A percentile compares a stretch with the other conserved stretches of the same genome.
These are phyloP conservation scores for Neoniphon sammara DNA, from an alignment of 2,797 vertebrate genomes.

Conservation along the genomic window DNA sequence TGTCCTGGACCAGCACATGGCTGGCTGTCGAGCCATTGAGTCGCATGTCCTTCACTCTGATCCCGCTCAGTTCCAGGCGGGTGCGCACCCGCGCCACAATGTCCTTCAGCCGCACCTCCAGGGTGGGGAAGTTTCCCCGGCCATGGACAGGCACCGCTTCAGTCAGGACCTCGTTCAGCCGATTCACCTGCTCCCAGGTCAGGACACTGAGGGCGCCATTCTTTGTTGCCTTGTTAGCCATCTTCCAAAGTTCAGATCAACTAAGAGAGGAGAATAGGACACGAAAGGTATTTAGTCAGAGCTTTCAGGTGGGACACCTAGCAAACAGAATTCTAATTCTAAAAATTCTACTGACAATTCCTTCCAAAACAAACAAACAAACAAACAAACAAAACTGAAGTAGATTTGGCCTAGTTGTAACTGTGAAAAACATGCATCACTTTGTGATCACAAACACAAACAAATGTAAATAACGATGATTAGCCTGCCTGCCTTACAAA, in stretches of 20 bases:
- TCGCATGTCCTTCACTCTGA: constrained; percentile 89
- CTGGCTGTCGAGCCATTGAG: constrained; percentile 96
- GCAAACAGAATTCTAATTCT: neutral
- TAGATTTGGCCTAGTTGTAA: too few species aligned
- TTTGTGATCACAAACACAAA: neutral
- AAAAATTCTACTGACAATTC: constrained; percentile 11
- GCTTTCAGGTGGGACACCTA: neutral
- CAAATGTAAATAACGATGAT: neutral
- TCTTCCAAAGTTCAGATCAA: constrained; percentile 62
- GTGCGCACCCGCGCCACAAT: constrained; percentile 91
- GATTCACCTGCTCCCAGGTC: constrained; percentile 94
- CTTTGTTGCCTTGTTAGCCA: constrained; percentile 81
- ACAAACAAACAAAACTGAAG: constrained; percentile 10
- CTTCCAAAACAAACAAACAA: constrained; percentile 14
- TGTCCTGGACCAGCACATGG: constrained; percentile 94
- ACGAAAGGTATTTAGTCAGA: neutral
- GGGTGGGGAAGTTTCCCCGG: constrained; percentile 95
- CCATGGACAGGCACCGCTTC: constrained; percentile 94
- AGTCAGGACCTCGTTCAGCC: constrained; percentile 90
- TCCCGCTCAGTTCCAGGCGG: constrained; percentile 86
- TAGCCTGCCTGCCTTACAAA: neutral
- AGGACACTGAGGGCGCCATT: constrained; percentile 84
- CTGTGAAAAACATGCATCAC: neutral
- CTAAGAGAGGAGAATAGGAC: constrained; percentile 38
- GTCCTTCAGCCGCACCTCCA: constrained; percentile 93